Evolutionary conservation across 2,888 invertebrate genomes (phyloP).

Genomic region (Meiosimyza decipiens): DNA sequence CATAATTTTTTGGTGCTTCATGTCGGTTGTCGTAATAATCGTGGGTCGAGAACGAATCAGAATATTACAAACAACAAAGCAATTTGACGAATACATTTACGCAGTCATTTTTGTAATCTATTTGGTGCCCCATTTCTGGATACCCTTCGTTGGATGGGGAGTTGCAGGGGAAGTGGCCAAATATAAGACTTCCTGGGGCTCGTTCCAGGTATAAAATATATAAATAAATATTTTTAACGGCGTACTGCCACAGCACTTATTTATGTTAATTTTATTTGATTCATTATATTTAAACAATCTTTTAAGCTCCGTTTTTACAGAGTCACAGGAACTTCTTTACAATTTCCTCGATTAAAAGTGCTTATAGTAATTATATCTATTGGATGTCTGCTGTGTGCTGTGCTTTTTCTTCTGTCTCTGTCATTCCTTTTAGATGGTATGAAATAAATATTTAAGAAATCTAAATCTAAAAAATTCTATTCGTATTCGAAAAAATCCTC

Average conservation of each 20-base stretch:
- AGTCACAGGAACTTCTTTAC: conserved; percentile 43
- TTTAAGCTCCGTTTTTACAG: conserved; percentile 42
- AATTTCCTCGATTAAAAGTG: conserved; percentile 42
- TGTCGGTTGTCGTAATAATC: conserved; percentile 71
- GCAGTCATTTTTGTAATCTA: conserved; percentile 75
- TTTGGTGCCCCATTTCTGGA: conserved; percentile 76
- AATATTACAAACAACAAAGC: conserved; percentile 72
- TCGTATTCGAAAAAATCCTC: too few species aligned
- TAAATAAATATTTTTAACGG: too few species aligned
- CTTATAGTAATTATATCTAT: conserved; percentile 41
- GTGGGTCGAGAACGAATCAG: conserved; percentile 74
- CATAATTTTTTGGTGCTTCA: conserved; percentile 72
- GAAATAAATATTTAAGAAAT: conserved; percentile 14
- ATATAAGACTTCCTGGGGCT: conserved; percentile 77
- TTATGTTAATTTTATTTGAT: not conserved
- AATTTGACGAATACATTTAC: conserved; percentile 78
- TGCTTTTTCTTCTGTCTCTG: conserved; percentile 41
- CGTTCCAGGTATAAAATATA: conserved; percentile 76
- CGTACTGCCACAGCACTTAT: too few species aligned
- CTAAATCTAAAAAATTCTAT: too few species aligned
- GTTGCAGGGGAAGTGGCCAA: conserved; percentile 76
- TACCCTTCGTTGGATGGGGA: conserved; percentile 77
- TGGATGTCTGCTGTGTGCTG: conserved; percentile 43
- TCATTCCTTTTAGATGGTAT: conserved; percentile 44
- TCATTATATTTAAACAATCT: conserved; percentile 5